Conservation (phyloP, 2,888 invertebrate species). For the Plagiodera versicolora region DNA sequence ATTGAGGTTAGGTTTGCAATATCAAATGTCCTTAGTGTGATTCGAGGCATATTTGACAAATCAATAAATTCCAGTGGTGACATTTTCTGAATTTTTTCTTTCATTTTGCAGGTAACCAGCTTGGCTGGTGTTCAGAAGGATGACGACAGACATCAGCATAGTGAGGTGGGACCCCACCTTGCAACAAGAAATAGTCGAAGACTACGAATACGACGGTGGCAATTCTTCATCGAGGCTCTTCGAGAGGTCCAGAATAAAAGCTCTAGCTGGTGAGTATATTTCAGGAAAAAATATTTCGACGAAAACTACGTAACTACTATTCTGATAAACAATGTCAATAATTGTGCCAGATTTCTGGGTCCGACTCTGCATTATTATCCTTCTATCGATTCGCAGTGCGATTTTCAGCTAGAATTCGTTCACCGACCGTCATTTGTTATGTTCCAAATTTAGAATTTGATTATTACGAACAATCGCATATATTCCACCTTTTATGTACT, state of each 20-base stretch:
- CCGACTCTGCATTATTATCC: neutral
- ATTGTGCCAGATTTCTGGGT: neutral
- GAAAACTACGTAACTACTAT: neutral
- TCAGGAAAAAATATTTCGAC: too few species aligned
- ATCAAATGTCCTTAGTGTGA: too few species aligned
- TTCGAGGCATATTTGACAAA: too few species aligned
- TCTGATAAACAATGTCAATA: neutral
- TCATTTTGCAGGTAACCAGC: conserved; percentile 47
- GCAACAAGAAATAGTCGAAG: conserved; percentile 92
- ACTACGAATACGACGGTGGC: conserved; percentile 99
- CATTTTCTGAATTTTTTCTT: too few species aligned
- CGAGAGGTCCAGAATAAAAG: conserved; percentile 98
- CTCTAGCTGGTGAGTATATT: conserved; percentile 91
- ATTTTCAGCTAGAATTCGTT: neutral
- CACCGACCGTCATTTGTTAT: neutral
- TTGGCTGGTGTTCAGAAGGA: conserved; percentile 55
- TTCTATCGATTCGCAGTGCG: neutral
- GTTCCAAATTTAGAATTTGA: neutral
- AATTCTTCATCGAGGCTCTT: conserved; percentile 98
- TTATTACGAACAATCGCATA: neutral
- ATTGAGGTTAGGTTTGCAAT: too few species aligned
- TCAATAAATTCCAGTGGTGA: too few species aligned
- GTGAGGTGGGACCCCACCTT: conserved; percentile 95
- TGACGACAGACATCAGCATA: conserved; percentile 98
- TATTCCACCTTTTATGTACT: neutral